Percentiles rank a stretch among this genome's conserved stretches.
Conservation (phyloP, 2,797 vertebrate species). For the Neolamprologus multifasciatus region DNA sequence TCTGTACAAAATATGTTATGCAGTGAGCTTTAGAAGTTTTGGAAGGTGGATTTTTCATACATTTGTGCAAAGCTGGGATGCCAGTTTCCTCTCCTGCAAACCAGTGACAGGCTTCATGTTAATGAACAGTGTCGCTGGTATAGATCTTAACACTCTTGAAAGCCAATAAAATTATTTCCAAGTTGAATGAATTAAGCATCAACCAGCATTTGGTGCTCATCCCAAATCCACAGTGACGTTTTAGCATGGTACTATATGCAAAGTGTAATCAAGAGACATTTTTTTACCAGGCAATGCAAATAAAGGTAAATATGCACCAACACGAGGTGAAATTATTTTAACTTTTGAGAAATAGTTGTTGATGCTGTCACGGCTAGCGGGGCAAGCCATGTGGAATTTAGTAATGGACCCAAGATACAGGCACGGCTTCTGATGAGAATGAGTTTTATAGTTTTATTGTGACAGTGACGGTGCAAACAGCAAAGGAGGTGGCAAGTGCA, state of each 20-base stretch:
- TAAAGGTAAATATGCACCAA: neutral
- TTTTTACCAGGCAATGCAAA: neutral
- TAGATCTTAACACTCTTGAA: neutral
- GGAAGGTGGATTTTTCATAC: neutral
- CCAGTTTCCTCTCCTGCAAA: neutral
- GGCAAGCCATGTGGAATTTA: neutral
- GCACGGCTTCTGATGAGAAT: neutral
- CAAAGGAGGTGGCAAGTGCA: neutral
- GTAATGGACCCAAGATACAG: neutral
- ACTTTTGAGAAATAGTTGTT: neutral
- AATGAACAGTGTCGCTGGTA: neutral
- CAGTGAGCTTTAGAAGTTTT: neutral
- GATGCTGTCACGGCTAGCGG: accelerated
- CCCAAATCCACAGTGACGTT: neutral
- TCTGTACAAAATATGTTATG: neutral
- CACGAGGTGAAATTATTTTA: neutral
- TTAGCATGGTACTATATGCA: neutral
- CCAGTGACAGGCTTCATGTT: neutral
- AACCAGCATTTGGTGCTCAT: neutral
- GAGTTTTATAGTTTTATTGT: neutral
- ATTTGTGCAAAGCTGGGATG: neutral
- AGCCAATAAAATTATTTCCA: neutral
- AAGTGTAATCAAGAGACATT: neutral
- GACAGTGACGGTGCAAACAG: neutral
- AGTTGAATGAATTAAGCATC: neutral